phyloP scores from a whole-genome alignment of 2,888 invertebrate species.

The Plemyria rubiginata region DNA sequence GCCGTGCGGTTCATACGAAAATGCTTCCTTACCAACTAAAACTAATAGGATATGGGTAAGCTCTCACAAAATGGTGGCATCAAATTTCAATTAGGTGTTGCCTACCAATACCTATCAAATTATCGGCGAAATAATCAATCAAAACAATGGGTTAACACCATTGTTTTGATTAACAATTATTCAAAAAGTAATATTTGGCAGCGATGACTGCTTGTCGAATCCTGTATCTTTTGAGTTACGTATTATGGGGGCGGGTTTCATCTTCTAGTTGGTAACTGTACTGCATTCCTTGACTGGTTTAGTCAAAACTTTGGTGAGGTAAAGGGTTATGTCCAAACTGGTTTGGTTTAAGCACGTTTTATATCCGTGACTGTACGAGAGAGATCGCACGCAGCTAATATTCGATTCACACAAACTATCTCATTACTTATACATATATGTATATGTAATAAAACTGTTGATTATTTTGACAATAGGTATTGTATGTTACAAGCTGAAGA shows the following conservation, averaged over 20 bases:
- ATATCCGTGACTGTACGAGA: background rate
- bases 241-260: background rate
- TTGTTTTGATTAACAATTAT: too few relatives aligned
- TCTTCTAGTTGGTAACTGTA: constrained; percentile 1
- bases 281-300: constrained; percentile 12
- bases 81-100: constrained; percentile 31
- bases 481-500: background rate
- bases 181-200: too few relatives aligned
- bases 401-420: background rate
- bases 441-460: background rate
- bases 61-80: constrained; percentile 21
- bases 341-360: constrained; percentile 16
- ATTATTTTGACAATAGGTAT: constrained; percentile 2
- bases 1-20: background rate
- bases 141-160: too few relatives aligned
- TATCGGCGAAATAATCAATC: too few relatives aligned
- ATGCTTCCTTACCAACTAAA: background rate
- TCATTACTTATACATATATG: background rate
- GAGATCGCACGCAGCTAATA: background rate
- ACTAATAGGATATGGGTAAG: constrained; percentile 10
- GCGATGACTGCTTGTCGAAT: too few relatives aligned
- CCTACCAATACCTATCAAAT: constrained; percentile 21
- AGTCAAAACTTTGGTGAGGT: constrained; percentile 2
- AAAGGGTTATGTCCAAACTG: constrained; percentile 11
- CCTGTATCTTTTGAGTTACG: background rate